Base-by-base conservation (phyloP, 2,113 vertebrate genomes). In the Pristiophorus japonicus region DNA sequence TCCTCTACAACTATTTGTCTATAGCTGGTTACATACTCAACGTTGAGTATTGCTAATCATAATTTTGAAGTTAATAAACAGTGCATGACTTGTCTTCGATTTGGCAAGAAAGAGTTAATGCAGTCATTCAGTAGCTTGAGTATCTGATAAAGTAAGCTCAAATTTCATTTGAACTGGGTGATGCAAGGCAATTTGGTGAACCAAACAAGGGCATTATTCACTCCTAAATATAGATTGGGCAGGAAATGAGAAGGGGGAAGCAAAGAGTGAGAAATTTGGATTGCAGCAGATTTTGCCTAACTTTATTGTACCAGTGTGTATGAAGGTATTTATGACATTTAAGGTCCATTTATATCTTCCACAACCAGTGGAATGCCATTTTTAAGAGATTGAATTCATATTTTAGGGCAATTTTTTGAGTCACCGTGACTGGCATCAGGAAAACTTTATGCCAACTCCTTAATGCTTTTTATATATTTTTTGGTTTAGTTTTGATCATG, bases 401-500 rank as follows among this genome's bases (percentile, higher is more conserved):
- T 11, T 59, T 59, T 59, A 20, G 38, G n/a, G 14, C n/a, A n/a
- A n/a, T n/a, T n/a, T n/a, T 34, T 8, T 30, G 30, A 51, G 12
- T 2, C 27, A 34, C 38, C 18, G 34, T 92, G 59, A 14, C 7
- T 5, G 2, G 45, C 16, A 10, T 62, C 65, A 3, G 4, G 59
- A 10, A 63, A 65, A 87, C 18, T 63, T 42, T 12, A 47, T 34
- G 65, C 38, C 70, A 62, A 81, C 42, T 96, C 24, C 10, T 63
- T 38, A 62, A 22, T 66, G 90, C 63, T 91, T 38, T 70, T 1
- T 96, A 0, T 95, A 38, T 96, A n/a, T 96, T 95, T 96, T 95
- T 96, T 97, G 1, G 73, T 95, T 16, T 96, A 99, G 99, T 96
- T 99, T 99, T 97, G 99, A 99, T 96, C 96, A 96, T 95, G 97